phyloP scores from a whole-genome alignment of 2,888 invertebrate genomes.

The Craniophora ligustri region DNA sequence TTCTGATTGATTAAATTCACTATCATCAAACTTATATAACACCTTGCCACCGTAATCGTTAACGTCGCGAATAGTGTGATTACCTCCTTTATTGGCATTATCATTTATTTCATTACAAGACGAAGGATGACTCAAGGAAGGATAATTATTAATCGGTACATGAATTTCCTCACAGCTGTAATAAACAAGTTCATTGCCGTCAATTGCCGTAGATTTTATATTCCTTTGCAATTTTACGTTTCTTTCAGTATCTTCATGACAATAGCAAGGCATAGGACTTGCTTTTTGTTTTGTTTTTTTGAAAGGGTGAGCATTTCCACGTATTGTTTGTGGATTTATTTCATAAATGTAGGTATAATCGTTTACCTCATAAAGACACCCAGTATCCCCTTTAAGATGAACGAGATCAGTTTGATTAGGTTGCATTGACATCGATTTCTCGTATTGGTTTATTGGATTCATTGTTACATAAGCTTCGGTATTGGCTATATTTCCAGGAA shows the following conservation, averaged over 20 bases:
- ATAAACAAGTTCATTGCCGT: slow-evolving; percentile 56
- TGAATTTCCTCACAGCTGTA: slow-evolving; percentile 65
- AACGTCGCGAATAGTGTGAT: slow-evolving; percentile 5
- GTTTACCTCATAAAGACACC: slow-evolving; percentile 64
- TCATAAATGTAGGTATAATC: slow-evolving; percentile 68
- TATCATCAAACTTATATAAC: slow-evolving; percentile 41
- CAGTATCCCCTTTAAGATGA: slow-evolving; percentile 68
- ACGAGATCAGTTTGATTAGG: slow-evolving; percentile 51
- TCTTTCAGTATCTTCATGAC: slow-evolving; percentile 59
- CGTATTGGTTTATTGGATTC: slow-evolving; percentile 5
- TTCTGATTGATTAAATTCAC: slow-evolving; percentile 25
- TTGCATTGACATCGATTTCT: slow-evolving; percentile 26
- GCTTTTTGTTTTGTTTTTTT: slow-evolving; percentile 63
- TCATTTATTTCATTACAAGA: slow-evolving; percentile 1
- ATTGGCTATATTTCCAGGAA: slow-evolving; percentile 11
- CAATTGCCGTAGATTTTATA: slow-evolving; percentile 18
- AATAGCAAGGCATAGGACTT: slow-evolving; percentile 70
- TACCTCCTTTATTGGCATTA: neutral
- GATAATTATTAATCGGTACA: slow-evolving; percentile 34
- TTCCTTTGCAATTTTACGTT: slow-evolving; percentile 36
- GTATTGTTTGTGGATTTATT: slow-evolving; percentile 61
- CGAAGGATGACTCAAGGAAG: slow-evolving; percentile 30
- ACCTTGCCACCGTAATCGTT: slow-evolving; percentile 19
- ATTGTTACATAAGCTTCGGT: slow-evolving; percentile 38
- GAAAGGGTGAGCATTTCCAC: slow-evolving; percentile 65